These are phyloP conservation scores for Sipha maydis DNA, from an alignment of 2,888 invertebrate genomes.

Conservation along the genomic window DNA sequence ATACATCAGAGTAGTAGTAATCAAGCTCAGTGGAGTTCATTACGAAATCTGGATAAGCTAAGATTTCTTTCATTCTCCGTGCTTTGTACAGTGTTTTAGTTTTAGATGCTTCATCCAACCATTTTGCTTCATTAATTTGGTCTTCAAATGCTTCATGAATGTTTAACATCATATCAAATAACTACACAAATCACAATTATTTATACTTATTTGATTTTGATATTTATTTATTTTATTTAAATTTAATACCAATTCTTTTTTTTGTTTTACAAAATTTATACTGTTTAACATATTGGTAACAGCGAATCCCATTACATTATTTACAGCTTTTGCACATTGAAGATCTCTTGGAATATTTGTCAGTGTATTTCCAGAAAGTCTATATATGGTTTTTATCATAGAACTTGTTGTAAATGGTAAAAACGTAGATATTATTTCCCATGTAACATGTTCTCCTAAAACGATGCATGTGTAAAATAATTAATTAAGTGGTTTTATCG, in stretches of 20 bases:
- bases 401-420: conserved; percentile 76
- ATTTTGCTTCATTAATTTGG: conserved; percentile 75
- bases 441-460: conserved; percentile 64
- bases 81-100: conserved; percentile 76
- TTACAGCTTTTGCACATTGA: conserved; percentile 76
- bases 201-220: neutral
- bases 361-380: no score
- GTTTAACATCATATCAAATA: conserved; percentile 68
- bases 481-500: no score
- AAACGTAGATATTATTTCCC: conserved; percentile 75
- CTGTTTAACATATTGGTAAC: conserved; percentile 62
- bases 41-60: conserved; percentile 86
- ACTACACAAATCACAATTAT: no score
- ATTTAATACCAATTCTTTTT: conserved; percentile 51
- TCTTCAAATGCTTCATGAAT: conserved; percentile 79
- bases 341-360: no score
- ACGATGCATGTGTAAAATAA: no score
- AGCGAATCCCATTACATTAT: conserved; percentile 72
- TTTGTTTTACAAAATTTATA: conserved; percentile 16
- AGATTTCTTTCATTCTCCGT: conserved; percentile 78
- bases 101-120: conserved; percentile 84
- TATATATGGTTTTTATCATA: no score
- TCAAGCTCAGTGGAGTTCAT: conserved; percentile 75
- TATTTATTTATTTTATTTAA: neutral
- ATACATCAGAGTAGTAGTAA: conserved; percentile 34